Evolutionary conservation across 2,113 vertebrate genomes (phyloP).

Genomic region (Elephas maximus): DNA sequence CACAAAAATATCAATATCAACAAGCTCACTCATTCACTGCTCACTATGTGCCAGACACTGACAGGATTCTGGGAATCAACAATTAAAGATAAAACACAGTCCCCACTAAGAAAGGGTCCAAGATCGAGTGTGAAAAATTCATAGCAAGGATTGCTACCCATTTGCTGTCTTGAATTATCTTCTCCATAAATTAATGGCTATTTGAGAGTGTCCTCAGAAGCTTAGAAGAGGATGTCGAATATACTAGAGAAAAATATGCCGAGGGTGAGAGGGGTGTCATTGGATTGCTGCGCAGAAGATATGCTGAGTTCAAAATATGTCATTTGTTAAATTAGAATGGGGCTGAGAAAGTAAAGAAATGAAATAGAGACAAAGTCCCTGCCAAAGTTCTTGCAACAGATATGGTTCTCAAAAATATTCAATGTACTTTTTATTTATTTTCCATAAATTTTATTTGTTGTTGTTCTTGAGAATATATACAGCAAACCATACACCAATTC

Average conservation of each 20-base stretch:
- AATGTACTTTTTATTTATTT: too few species aligned
- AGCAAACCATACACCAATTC: too few species aligned
- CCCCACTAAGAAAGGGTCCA: background rate
- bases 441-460: too few species aligned
- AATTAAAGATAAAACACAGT: background rate
- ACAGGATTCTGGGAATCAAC: background rate
- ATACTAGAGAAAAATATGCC: background rate
- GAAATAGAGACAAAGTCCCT: background rate
- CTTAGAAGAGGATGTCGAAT: background rate
- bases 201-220: background rate
- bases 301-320: background rate
- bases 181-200: constrained; percentile 23
- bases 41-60: background rate
- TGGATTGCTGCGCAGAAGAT: background rate
- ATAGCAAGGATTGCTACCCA: background rate
- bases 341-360: background rate
- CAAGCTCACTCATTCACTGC: background rate
- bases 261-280: background rate
- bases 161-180: background rate
- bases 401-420: constrained; percentile 3
- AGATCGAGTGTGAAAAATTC: constrained; percentile 8
- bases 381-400: background rate
- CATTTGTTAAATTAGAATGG: background rate
- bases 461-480: too few species aligned
- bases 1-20: constrained; percentile 27